phyloP scores from a whole-genome alignment of 2,797 vertebrate species.

The Thripadectes ignobilis region DNA sequence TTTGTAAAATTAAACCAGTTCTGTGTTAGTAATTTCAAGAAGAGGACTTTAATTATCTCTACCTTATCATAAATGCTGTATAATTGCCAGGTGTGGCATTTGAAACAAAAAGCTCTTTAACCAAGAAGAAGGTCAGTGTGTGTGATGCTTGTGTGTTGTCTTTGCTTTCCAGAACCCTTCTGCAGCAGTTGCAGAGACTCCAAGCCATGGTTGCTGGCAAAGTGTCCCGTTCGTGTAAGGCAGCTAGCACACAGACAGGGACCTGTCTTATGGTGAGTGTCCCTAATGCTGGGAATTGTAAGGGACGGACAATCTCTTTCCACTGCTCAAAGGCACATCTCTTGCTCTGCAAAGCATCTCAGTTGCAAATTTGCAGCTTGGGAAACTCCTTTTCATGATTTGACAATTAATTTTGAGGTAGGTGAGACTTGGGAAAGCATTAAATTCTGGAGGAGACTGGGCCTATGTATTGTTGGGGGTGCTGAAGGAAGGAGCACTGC shows the following conservation, averaged over 20 bases:
- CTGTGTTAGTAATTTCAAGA: background rate
- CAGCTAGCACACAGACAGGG: constrained; percentile 92
- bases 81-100: background rate
- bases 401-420: background rate
- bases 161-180: constrained; percentile 84
- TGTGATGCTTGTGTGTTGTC: background rate
- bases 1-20: background rate
- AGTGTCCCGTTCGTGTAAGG: constrained; percentile 89
- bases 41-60: background rate
- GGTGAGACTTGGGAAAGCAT: background rate
- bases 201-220: constrained; percentile 91
- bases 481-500: background rate
- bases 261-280: constrained; percentile 95
- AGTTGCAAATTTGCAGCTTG: background rate
- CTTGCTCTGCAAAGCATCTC: background rate
- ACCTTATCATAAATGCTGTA: background rate
- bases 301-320: background rate
- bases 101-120: background rate
- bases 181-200: constrained; percentile 95
- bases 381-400: background rate
- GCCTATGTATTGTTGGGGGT: background rate
- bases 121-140: background rate
- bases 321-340: background rate
- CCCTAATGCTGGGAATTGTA: background rate
- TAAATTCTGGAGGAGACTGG: background rate